Base-by-base conservation (phyloP, 2,888 invertebrate genomes). In the Magallana nippona region DNA sequence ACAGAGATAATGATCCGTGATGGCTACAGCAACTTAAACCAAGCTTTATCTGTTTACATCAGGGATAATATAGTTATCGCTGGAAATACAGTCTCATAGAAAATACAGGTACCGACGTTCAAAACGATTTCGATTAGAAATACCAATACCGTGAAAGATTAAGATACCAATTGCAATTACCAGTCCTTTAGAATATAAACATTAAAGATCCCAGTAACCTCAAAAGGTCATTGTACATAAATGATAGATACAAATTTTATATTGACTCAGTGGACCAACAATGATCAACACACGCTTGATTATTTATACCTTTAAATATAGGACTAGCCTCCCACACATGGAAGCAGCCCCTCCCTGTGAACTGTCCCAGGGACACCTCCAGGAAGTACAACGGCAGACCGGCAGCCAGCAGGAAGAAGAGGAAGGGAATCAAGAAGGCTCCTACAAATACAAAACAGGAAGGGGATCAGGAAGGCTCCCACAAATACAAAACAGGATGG, bases 341-440 rank as follows among this genome's bases (percentile, higher is more conserved):
- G 1, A 82, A n/a, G 15, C 82, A 55, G n/a, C 84, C 71, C 44
- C 63, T 82, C 22, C 84, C 84, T 1, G 84, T 57, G 60, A 84
- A 84, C 19, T 84, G 84, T 57, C 84, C 84, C 15, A 84, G 32
- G 44, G 82, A 60, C 13, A 84, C 81, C 56, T 84, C 84, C 60
- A 84, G 55, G 27, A 84, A 84, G 79, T 81, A 84, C 10, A 84
- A 32, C 2, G 84, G 84, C 17, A 84, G 62, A 17, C 84, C 84
- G 58, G 78, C 78, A 27, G 63, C 60, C 77, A 84, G 5, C 11
- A 84, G 82, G 84, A 84, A 81, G 55, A 84, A 82, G 19, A 84
- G 19, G 63, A 82, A 84, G 10, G 84, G 84, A 13, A 84, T 84
- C 44, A 84, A 79, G 62, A 84, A 84, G 11, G 84, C 84, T 3